Conservation (phyloP, 2,888 invertebrate species). For the Galerucella pusilla region DNA sequence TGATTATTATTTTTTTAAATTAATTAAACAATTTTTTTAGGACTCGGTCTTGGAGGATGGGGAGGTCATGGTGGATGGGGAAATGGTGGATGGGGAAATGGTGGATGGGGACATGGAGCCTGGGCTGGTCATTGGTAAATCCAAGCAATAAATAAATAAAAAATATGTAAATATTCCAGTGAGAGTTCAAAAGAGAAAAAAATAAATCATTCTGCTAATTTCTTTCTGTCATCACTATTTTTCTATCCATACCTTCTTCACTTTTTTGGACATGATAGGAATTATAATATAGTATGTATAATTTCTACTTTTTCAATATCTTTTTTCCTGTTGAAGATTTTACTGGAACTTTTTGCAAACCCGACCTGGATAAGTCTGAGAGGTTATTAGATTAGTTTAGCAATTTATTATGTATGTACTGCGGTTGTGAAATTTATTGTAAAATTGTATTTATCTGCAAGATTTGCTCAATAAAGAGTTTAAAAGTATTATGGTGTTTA, state of each 20-base stretch:
- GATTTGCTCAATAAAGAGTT: constrained; percentile 44
- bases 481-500: constrained; percentile 1
- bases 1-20: no score
- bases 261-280: neutral
- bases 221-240: neutral
- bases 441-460: constrained; percentile 40
- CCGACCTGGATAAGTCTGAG: constrained; percentile 29
- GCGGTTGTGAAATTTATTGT: constrained; percentile 22
- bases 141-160: constrained; percentile 6
- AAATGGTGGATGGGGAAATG: constrained; percentile 19
- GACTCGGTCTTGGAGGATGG: constrained; percentile 28
- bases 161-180: constrained; percentile 28
- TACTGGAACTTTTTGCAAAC: constrained; percentile 32
- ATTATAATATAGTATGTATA: neutral
- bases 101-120: constrained; percentile 31
- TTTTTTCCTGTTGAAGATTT: constrained; percentile 31
- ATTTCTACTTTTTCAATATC: neutral
- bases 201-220: constrained; percentile 10
- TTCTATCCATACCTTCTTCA: neutral
- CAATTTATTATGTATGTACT: constrained; percentile 26
- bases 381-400: constrained; percentile 13
- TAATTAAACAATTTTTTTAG: constrained; percentile 10
- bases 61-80: constrained; percentile 27
- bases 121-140: constrained; percentile 38
- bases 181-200: constrained; percentile 20